Conservation (phyloP, 2,797 vertebrate genomes). For the Spinus olivaceus region DNA sequence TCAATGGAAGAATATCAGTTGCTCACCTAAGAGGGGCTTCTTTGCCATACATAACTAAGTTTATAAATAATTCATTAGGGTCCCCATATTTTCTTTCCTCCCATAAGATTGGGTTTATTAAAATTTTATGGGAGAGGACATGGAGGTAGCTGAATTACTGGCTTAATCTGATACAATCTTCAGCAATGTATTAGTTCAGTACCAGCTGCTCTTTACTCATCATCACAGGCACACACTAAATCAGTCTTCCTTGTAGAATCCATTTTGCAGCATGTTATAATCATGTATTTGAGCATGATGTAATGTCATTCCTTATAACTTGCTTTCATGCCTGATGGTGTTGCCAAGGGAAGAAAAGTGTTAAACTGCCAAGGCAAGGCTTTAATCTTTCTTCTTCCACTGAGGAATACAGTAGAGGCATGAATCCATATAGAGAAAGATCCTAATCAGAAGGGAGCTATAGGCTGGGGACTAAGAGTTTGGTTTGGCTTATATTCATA, state of each 20-base stretch:
- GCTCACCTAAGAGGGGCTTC: conserved; percentile 52
- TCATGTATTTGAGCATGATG: neutral
- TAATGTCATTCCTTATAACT: neutral
- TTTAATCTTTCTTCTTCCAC: neutral
- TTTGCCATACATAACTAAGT: conserved; percentile 8
- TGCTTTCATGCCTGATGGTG: neutral
- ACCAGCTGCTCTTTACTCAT: neutral
- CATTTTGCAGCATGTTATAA: neutral
- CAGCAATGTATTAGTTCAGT: neutral
- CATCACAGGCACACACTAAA: neutral
- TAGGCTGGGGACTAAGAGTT: neutral
- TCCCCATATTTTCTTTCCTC: conserved; percentile 64
- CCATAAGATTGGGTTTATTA: conserved; percentile 69
- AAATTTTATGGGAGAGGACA: conserved; percentile 67
- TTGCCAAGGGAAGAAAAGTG: neutral
- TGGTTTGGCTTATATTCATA: neutral
- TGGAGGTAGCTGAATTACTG: conserved; percentile 15
- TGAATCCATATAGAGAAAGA: neutral
- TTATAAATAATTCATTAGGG: conserved; percentile 75
- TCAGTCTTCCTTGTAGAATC: neutral
- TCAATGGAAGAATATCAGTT: conserved; percentile 68
- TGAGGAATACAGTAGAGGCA: neutral
- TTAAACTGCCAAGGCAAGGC: neutral
- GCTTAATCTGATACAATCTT: neutral
- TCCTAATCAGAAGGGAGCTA: neutral